A percentile compares a stretch with the other conserved stretches of the same genome.
Evolutionary conservation across 2,797 vertebrate species (phyloP).

Genomic region (Crenichthys baileyi): DNA sequence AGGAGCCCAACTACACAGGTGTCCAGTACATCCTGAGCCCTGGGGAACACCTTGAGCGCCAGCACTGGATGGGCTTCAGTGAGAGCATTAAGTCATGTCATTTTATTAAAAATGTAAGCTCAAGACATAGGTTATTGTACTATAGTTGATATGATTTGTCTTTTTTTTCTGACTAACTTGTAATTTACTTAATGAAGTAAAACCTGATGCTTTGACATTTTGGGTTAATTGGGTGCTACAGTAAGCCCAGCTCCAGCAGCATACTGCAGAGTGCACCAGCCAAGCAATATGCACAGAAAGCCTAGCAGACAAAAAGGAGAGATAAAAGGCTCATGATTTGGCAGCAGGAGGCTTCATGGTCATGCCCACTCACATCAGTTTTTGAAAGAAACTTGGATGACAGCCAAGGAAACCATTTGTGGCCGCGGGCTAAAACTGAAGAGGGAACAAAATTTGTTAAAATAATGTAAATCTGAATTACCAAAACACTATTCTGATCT

Average conservation of each 20-base stretch:
- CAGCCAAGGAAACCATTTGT: too few species aligned
- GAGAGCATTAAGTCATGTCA: neutral
- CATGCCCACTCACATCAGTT: too few species aligned
- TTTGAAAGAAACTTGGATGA: too few species aligned
- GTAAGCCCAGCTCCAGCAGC: too few species aligned
- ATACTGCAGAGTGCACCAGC: neutral
- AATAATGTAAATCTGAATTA: neutral
- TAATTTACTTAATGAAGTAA: too few species aligned
- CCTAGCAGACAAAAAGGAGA: neutral
- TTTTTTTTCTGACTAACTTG: neutral
- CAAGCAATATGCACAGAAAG: neutral
- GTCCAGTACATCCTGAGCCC: neutral
- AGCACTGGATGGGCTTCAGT: neutral
- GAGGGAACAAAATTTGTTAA: neutral
- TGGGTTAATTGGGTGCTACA: neutral
- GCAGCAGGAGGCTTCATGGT: too few species aligned
- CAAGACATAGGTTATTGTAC: neutral
- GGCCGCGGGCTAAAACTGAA: too few species aligned
- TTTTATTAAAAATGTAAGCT: neutral
- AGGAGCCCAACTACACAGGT: neutral
- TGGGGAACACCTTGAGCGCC: neutral
- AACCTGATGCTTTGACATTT: neutral
- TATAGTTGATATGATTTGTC: neutral
- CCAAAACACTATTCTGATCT: neutral
- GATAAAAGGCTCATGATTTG: neutral